phyloP scores from a whole-genome alignment of 1,140 invertebrate species.

The Hydropsyche tenuis region DNA sequence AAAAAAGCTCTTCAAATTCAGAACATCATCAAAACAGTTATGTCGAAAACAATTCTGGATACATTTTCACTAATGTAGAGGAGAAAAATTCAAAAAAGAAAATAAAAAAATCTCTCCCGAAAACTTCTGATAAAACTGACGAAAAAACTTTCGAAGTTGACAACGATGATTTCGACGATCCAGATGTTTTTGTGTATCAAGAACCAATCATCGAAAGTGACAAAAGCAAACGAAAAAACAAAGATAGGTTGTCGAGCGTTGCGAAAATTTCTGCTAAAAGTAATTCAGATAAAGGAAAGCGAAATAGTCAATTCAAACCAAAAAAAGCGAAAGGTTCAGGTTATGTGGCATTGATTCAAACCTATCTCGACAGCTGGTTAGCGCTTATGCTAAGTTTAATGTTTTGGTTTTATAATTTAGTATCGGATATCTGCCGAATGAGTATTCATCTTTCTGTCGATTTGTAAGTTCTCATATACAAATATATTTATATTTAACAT shows the following conservation, averaged over 20 bases:
- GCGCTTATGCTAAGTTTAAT: conserved; percentile 71
- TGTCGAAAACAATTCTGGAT: conserved; percentile 54
- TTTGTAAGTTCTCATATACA: conserved; percentile 66
- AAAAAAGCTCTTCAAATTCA: conserved; percentile 54
- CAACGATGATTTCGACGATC: conserved; percentile 50
- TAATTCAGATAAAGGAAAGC: conserved; percentile 54
- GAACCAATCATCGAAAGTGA: conserved; percentile 54
- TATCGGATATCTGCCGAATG: conserved; percentile 79
- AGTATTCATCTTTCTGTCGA: conserved; percentile 77
- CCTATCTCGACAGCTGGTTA: conserved; percentile 71
- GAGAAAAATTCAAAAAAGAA: conserved; percentile 52
- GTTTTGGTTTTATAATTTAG: conserved; percentile 77
- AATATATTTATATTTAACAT: not conserved
- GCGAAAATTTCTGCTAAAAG: conserved; percentile 59
- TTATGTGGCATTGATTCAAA: conserved; percentile 62
- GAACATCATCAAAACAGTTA: conserved; percentile 34
- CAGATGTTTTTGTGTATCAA: conserved; percentile 54
- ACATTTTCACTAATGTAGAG: conserved; percentile 54
- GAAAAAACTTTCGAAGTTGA: conserved; percentile 44
- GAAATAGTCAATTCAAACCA: conserved; percentile 55
- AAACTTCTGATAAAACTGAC: conserved; percentile 53
- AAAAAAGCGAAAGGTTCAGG: conserved; percentile 58
- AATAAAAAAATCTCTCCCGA: conserved; percentile 38
- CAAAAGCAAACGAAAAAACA: conserved; percentile 61
- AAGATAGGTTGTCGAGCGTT: conserved; percentile 56